Evolutionary conservation across 2,113 vertebrate genomes (phyloP), one percentile per base, ranked within the genome.

Genomic region (Physeter macrocephalus): DNA sequence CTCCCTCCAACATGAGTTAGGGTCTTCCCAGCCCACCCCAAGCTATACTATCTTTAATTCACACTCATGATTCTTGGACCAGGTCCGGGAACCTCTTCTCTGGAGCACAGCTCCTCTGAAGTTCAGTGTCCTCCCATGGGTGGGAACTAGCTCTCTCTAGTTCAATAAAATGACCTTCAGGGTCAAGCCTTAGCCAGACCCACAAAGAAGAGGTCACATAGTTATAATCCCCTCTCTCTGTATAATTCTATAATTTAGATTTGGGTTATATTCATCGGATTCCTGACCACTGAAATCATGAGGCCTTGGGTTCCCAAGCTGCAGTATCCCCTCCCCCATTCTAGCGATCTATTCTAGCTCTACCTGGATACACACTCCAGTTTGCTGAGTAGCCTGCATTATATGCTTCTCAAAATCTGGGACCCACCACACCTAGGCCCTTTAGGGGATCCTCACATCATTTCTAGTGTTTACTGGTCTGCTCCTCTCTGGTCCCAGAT

Each of bases 321-420:
- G 20, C 4, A 41, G 43, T 21, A 46, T 15, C 8, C 59, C 25
- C 43, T 11, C 11, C 8, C 36, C 43, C 27, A 34, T 62, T 64
- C 39, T 23, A 29, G 20, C 0, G 0, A 8, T 61, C 54, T 25
- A 1, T 36, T 34, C 66, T 21, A 2, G 34, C 27, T 31, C 64
- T 39, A 2, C 41, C 46, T 46, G 34, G 52, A 11, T 20, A 14
- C 36, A 49, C 54, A n/a, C 3, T 10, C 27, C 5, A 2, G 43
- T 25, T 27, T 41, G 12, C 74, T 77, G 29, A n/a, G 2, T 20
- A 23, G 3, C 31, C 61, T 84, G 29, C 49, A 25, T 36, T 36
- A 36, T 25, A 25, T 5, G 20, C 27, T 62, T 84, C 41, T 67
- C 27, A 34, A 52, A 87, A 39, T 59, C 27, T 46, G 29, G 41